These are phyloP conservation scores for Neuroterus valhalla DNA, from an alignment of 1,140 invertebrate genomes.

Conservation along the genomic window DNA sequence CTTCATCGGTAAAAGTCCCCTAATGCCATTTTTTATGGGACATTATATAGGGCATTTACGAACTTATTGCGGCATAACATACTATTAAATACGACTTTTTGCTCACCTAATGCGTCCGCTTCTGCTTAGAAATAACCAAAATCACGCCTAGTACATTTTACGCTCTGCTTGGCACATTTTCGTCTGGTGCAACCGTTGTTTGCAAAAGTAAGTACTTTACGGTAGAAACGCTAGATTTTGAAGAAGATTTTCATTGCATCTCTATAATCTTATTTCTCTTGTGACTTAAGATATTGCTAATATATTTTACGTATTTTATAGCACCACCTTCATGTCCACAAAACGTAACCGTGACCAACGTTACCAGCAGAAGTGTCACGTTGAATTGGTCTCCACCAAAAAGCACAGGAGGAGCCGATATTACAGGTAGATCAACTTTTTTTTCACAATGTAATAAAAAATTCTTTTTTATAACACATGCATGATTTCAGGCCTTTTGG, in stretches of 20 bases:
- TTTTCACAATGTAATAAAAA: neutral
- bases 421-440: slow-evolving; percentile 81
- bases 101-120: slow-evolving; percentile 54
- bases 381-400: slow-evolving; percentile 90
- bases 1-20: no score
- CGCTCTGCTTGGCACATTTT: slow-evolving; percentile 77
- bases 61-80: no score
- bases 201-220: slow-evolving; percentile 65
- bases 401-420: slow-evolving; percentile 88
- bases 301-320: slow-evolving; percentile 65
- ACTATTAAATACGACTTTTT: slow-evolving; percentile 42
- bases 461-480: no score
- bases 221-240: neutral
- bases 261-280: no score
- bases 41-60: no score
- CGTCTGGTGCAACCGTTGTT: slow-evolving; percentile 70
- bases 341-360: slow-evolving; percentile 84
- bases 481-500: no score
- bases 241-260: no score
- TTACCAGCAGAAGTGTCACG: slow-evolving; percentile 90
- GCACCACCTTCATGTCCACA: slow-evolving; percentile 88
- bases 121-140: slow-evolving; percentile 69
- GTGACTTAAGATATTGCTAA: neutral
- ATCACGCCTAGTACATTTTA: slow-evolving; percentile 72
- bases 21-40: no score